These are phyloP conservation scores for Galleria mellonella DNA, from an alignment of 1,140 invertebrate genomes.

Conservation along the genomic window DNA sequence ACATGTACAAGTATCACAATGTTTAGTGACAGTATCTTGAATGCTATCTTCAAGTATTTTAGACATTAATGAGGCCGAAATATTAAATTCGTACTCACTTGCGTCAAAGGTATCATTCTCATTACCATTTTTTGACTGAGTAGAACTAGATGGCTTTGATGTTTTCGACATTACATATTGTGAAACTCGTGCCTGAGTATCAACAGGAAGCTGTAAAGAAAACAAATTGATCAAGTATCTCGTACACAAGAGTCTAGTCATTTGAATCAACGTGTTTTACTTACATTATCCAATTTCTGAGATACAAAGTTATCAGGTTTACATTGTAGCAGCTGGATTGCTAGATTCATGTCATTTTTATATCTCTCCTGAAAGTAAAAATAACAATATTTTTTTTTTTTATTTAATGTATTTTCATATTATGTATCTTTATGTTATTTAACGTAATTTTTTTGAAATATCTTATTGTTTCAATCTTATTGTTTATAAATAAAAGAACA, in stretches of 20 bases:
- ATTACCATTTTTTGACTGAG: constrained; percentile 59
- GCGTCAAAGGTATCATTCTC: constrained; percentile 64
- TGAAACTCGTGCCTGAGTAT: constrained; percentile 92
- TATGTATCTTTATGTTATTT: too few species aligned
- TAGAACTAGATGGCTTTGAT: constrained; percentile 68
- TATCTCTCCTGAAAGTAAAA: constrained; percentile 87
- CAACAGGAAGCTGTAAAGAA: constrained; percentile 86
- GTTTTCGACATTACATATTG: constrained; percentile 82
- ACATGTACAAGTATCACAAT: constrained; percentile 88
- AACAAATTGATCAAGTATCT: constrained; percentile 10
- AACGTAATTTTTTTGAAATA: constrained; percentile 2
- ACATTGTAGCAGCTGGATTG: constrained; percentile 94
- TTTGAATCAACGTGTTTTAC: constrained; percentile 37
- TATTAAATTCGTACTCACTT: constrained; percentile 81
- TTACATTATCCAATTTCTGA: constrained; percentile 93
- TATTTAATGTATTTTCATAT: too few species aligned
- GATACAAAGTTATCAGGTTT: constrained; percentile 96
- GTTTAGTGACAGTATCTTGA: constrained; percentile 84
- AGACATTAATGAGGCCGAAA: constrained; percentile 94
- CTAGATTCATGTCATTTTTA: constrained; percentile 94
- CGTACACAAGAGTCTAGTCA: constrained; percentile 1
- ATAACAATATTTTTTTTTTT: background rate
- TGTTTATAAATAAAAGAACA: too few species aligned
- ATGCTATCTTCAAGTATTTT: constrained; percentile 92
- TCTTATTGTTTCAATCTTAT: too few species aligned